A percentile compares a stretch with the other conserved stretches of the same genome.
Conservation (phyloP, 2,888 invertebrate species). For the Orthosia incerta region DNA sequence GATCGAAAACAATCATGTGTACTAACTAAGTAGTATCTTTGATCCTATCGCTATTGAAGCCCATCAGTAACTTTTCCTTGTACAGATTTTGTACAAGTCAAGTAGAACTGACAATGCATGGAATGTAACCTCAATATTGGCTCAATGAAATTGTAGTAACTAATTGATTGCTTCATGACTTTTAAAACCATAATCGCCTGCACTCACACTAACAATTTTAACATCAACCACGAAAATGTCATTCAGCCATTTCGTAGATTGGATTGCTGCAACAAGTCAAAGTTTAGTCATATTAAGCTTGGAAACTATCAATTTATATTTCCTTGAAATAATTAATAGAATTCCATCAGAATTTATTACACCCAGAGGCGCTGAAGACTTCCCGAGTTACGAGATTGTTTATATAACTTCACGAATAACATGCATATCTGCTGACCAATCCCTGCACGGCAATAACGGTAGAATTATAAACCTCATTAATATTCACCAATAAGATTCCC, state of each 20-base stretch:
- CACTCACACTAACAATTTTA: not conserved
- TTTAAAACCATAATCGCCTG: not conserved
- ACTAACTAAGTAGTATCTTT: not conserved
- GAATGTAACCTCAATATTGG: not conserved
- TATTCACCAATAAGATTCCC: slow-evolving; percentile 7
- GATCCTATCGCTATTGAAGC: not conserved
- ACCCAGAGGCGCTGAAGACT: slow-evolving; percentile 37
- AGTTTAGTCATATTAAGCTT: not conserved
- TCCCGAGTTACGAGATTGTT: slow-evolving; percentile 28
- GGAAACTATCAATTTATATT: slow-evolving; percentile 43
- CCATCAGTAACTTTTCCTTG: not conserved
- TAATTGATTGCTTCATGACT: not conserved
- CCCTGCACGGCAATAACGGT: slow-evolving; percentile 8
- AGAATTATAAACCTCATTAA: slow-evolving; percentile 23
- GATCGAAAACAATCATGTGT: too few species aligned
- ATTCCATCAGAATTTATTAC: slow-evolving; percentile 40
- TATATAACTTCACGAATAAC: slow-evolving; percentile 29
- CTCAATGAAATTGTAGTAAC: not conserved
- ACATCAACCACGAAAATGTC: not conserved
- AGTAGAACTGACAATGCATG: not conserved
- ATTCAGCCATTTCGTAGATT: not conserved
- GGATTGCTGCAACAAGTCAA: not conserved
- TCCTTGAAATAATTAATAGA: slow-evolving; percentile 57
- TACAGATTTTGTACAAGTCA: not conserved
- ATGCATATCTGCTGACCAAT: slow-evolving; percentile 10